Percentiles rank a stretch among this genome's conserved stretches.
These are phyloP conservation scores for Thymelicus lineola DNA, from an alignment of 2,888 invertebrate genomes.

Conservation along the genomic window DNA sequence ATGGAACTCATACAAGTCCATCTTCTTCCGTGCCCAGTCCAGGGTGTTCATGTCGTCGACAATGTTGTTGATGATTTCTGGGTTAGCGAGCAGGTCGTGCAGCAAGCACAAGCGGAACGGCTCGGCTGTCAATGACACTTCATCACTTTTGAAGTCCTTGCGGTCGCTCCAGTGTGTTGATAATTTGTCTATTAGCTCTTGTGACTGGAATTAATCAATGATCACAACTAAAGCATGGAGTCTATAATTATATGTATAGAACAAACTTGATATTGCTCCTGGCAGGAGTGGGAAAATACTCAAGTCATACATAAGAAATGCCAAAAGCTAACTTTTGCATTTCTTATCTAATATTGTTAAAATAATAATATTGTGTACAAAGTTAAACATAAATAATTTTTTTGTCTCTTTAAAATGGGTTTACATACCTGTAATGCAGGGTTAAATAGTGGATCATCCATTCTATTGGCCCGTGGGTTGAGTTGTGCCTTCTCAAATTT, in stretches of 20 bases:
- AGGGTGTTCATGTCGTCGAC: constrained; percentile 88
- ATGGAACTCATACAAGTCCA: constrained; percentile 95
- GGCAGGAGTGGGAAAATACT: no score
- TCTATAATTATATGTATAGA: no score
- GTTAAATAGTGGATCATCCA: constrained; percentile 75
- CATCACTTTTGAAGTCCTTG: constrained; percentile 63
- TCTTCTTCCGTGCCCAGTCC: constrained; percentile 90
- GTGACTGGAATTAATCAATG: constrained; percentile 55
- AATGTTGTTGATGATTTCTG: constrained; percentile 85
- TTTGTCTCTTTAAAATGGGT: neutral
- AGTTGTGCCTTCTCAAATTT: constrained; percentile 63
- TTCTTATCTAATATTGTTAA: no score
- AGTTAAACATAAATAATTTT: neutral
- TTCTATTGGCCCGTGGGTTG: constrained; percentile 72
- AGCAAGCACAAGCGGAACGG: constrained; percentile 89
- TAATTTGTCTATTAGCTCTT: constrained; percentile 70
- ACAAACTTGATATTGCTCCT: no score
- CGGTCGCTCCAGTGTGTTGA: constrained; percentile 77
- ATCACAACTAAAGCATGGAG: neutral
- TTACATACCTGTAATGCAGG: constrained; percentile 63
- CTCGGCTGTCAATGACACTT: constrained; percentile 82
- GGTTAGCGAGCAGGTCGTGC: constrained; percentile 85
- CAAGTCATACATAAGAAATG: no score
- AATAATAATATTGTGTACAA: no score
- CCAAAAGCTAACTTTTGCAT: no score